Evolutionary conservation across 2,113 vertebrate genomes (phyloP).

Genomic region (Amphilophus citrinellus): DNA sequence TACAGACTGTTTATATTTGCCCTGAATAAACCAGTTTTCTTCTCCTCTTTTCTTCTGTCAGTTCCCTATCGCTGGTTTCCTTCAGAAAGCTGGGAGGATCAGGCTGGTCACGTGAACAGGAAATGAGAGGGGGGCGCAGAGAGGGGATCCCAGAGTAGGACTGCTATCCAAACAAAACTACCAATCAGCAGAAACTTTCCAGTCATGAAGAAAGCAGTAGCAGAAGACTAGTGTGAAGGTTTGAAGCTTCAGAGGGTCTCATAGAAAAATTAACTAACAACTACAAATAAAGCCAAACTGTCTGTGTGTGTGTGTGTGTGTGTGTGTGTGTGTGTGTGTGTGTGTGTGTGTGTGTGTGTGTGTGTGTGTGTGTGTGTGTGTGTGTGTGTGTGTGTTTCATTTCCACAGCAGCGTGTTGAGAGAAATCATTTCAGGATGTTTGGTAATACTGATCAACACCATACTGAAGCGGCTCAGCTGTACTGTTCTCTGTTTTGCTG

Average conservation of each 20-base stretch:
- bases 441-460: constrained; percentile 37
- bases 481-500: constrained; percentile 10
- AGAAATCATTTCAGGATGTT: constrained; percentile 43
- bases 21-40: constrained; percentile 6
- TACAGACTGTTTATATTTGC: not conserved
- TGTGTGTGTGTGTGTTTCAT: not conserved
- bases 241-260: not conserved
- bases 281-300: not conserved
- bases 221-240: not conserved
- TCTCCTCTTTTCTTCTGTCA: not conserved
- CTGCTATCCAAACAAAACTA: constrained; percentile 52
- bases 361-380: not conserved
- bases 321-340: not conserved
- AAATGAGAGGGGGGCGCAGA: constrained; percentile 48
- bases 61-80: constrained; percentile 51
- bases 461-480: constrained; percentile 17
- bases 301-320: not conserved
- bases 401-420: constrained; percentile 21
- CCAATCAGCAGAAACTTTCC: constrained; percentile 48
- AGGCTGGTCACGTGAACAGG: constrained; percentile 46
- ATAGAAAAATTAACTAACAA: not conserved
- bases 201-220: not conserved
- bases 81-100: constrained; percentile 40
- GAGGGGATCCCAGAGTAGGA: constrained; percentile 15
- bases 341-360: not conserved